Conservation (phyloP, 2,797 vertebrate genomes). For the Cetoscarus ocellatus region DNA sequence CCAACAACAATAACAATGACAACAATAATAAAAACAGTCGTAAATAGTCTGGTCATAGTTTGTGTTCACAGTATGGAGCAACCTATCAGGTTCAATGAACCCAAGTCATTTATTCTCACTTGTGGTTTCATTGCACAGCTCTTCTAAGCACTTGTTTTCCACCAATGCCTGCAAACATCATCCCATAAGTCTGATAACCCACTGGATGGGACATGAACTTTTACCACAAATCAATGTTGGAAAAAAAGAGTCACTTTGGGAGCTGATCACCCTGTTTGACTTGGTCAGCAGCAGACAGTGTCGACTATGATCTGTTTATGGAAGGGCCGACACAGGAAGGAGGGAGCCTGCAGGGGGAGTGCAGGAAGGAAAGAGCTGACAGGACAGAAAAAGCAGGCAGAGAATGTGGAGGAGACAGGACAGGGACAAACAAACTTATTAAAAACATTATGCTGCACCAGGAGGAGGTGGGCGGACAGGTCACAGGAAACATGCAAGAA, state of each 20-base stretch:
- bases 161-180: background rate
- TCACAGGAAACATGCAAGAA: slow-evolving; percentile 4
- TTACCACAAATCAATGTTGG: slow-evolving; percentile 38
- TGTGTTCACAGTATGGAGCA: background rate
- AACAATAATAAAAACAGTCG: too few species aligned
- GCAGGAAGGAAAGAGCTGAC: slow-evolving; percentile 83
- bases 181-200: slow-evolving; percentile 11
- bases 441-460: slow-evolving; percentile 32
- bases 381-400: slow-evolving; percentile 64
- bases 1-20: too few species aligned
- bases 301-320: slow-evolving; percentile 71
- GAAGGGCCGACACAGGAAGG: slow-evolving; percentile 68
- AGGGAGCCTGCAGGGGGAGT: slow-evolving; percentile 58
- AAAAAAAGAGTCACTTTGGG: background rate
- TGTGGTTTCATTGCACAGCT: background rate
- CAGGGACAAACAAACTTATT: slow-evolving; percentile 33
- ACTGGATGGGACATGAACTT: slow-evolving; percentile 3
- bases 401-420: slow-evolving; percentile 62
- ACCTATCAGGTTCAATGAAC: background rate
- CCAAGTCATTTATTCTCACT: slow-evolving; percentile 9
- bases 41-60: too few species aligned
- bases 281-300: slow-evolving; percentile 45
- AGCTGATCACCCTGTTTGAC: slow-evolving; percentile 26
- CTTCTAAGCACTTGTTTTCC: slow-evolving; percentile 36
- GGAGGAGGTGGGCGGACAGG: slow-evolving; percentile 24